Evolutionary conservation across 2,797 vertebrate species (phyloP).

Genomic region (Centroberyx gerrardi): DNA sequence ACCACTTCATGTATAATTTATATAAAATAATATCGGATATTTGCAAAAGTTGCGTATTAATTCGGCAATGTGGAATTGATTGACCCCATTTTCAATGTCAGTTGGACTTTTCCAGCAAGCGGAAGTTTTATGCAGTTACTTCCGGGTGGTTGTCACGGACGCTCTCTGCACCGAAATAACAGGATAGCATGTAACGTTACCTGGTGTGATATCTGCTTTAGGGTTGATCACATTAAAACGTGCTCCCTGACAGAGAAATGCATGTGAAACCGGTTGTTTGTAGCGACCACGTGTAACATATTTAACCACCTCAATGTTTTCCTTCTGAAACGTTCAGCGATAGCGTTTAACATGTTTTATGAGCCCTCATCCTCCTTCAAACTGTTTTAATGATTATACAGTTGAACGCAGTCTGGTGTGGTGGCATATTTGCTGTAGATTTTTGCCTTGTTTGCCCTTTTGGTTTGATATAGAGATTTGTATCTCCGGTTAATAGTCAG

Average conservation of each 20-base stretch:
- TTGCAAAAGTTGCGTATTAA: fast-evolving
- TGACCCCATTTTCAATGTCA: fast-evolving
- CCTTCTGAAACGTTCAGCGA: neutral
- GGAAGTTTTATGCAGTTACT: conserved; percentile 69
- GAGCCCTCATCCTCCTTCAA: neutral
- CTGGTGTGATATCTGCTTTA: neutral
- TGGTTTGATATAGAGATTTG: neutral
- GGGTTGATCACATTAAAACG: neutral
- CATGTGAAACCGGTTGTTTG: neutral
- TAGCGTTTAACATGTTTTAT: conserved; percentile 6
- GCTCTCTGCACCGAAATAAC: conserved; percentile 69
- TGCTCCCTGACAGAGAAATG: neutral
- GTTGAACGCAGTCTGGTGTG: neutral
- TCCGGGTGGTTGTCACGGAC: conserved; percentile 84
- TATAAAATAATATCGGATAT: fast-evolving
- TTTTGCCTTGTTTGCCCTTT: neutral
- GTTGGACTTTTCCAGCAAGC: conserved; percentile 60
- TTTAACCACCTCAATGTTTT: neutral
- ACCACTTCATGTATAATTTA: fast-evolving
- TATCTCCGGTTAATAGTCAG: neutral
- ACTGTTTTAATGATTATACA: neutral
- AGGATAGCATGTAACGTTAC: neutral
- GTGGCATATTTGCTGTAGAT: neutral
- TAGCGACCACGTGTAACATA: neutral
- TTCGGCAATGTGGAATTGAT: fast-evolving